Evolutionary conservation across 2,113 vertebrate species (phyloP).

Genomic region (Beaufortia kweichowensis): DNA sequence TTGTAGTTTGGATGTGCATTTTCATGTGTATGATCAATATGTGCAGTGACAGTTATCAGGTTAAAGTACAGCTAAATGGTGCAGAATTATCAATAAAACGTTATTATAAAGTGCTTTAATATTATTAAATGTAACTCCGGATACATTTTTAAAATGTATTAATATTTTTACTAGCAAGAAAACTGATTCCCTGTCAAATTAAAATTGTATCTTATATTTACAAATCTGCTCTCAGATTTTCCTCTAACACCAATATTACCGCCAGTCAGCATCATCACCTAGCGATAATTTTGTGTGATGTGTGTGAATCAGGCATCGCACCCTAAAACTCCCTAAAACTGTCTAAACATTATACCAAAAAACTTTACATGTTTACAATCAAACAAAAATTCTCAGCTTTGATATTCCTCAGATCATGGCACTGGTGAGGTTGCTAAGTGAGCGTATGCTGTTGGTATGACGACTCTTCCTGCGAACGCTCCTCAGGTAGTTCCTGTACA

Average conservation of each 20-base stretch:
- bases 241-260: too few species aligned
- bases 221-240: too few species aligned
- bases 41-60: too few species aligned
- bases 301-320: neutral
- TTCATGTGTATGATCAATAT: too few species aligned
- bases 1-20: too few species aligned
- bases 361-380: neutral
- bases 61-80: neutral
- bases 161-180: neutral
- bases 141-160: too few species aligned
- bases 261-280: too few species aligned
- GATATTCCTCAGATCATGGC: conserved; percentile 81
- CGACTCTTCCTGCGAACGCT: conserved; percentile 91
- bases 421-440: conserved; percentile 88
- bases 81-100: neutral
- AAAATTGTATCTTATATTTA: too few species aligned
- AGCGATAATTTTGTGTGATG: neutral
- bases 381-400: neutral
- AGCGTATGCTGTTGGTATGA: conserved; percentile 83
- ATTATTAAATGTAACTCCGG: neutral
- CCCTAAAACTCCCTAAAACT: neutral
- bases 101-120: conserved; percentile 19
- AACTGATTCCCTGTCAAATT: too few species aligned
- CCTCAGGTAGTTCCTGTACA: conserved; percentile 92
- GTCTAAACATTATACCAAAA: neutral